Evolutionary conservation across 2,888 invertebrate species (phyloP), one percentile per base, ranked within the genome.

Genomic region (Cephus runcator): DNA sequence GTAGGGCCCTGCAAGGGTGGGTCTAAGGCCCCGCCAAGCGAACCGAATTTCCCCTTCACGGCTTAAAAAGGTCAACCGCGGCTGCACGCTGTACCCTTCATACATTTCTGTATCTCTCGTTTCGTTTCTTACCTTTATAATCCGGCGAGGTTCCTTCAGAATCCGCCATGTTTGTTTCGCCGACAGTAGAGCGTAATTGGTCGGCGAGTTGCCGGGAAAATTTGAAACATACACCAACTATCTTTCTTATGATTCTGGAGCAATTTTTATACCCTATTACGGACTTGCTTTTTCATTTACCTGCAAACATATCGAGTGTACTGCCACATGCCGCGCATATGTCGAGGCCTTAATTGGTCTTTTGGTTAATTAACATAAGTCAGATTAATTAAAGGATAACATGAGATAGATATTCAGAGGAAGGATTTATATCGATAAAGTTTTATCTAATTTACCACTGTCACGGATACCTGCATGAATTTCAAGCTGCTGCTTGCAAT

Each of bases 31-130:
- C 82, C 81, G 83, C 81, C 84, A 86, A 85, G 85, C 87, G 87
- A 75, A 86, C 85, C 87, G 84, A 88, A 88, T 88, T 83, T 87
- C 84, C 83, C 84, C 87, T 88, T 88, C 87, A 88, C 86, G 87
- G 82, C 83, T 88, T 86, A 83, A 88, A 85, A 87, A 86, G 87
- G 87, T 88, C 87, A 85, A 80, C 81, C 80, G 80, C 78, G 80
- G 85, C 81, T 80, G 81, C 81, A 79, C 77, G 34, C 77, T 34
- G 11, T 31, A 33, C 71, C 15, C 71, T 31, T 34, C 71, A 12
- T 34, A n/a, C 74, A 30, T 74, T 74, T 34, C 74, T 74, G 56
- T 56, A 56, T 56, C 56, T 56, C 56, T 23, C 56, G 23, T 56
- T 56, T 56, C 23, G 23, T 56, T 56, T 9, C 56, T 56, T 56